Percentiles rank a stretch among this genome's conserved stretches.
Evolutionary conservation across 2,888 invertebrate genomes (phyloP).

Genomic region (Callyntrura guangdongensis): DNA sequence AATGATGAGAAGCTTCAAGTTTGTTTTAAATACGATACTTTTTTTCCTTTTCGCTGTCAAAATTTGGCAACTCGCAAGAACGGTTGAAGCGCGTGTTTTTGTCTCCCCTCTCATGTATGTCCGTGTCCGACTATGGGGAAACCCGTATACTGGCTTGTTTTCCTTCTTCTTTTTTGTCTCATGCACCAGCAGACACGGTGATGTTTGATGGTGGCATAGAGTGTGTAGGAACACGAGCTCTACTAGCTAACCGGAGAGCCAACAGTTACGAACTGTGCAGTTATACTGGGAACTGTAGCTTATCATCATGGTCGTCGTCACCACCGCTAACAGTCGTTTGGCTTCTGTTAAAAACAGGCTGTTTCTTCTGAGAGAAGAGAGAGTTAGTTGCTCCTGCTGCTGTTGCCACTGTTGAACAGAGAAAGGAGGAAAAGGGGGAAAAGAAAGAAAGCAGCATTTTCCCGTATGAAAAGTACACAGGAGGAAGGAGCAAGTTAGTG

Average conservation of each 20-base stretch:
- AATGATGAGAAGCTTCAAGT: background rate
- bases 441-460: conserved; percentile 49
- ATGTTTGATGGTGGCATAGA: background rate
- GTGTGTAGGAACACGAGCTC: conserved; percentile 64
- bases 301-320: conserved; percentile 63
- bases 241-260: conserved; percentile 67
- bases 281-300: conserved; percentile 65
- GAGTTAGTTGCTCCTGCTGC: conserved; percentile 3
- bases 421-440: conserved; percentile 49
- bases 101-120: conserved; percentile 17
- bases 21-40: background rate
- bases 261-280: conserved; percentile 66
- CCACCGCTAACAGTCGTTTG: conserved; percentile 71
- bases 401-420: no score
- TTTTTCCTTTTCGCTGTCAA: background rate
- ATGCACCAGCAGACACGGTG: background rate
- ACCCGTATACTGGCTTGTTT: conserved; percentile 1
- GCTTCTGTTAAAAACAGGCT: conserved; percentile 67
- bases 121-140: background rate
- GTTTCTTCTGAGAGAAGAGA: no score
- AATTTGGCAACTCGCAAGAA: background rate
- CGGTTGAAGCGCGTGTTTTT: conserved; percentile 17
- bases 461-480: conserved; percentile 1
- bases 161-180: background rate
- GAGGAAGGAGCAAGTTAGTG: background rate